These are phyloP conservation scores for Cyclophora albipunctata DNA, from an alignment of 2,888 invertebrate species.

Conservation along the genomic window DNA sequence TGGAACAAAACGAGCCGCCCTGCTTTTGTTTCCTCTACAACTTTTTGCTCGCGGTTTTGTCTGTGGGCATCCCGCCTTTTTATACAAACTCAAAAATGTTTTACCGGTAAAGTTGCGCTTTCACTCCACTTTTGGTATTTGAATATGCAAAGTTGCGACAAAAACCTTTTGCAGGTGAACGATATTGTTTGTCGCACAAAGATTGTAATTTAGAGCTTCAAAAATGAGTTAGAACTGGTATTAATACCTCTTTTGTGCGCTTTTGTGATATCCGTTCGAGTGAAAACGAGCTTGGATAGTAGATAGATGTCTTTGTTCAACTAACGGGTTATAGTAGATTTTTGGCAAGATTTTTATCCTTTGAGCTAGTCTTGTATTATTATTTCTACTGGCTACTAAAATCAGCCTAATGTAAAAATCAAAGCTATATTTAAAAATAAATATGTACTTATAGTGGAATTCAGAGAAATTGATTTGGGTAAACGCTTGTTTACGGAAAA, in stretches of 20 bases:
- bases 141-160: slow-evolving; percentile 33
- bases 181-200: slow-evolving; percentile 13
- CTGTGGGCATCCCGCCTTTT: slow-evolving; percentile 23
- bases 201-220: slow-evolving; percentile 14
- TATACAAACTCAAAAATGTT: slow-evolving; percentile 32
- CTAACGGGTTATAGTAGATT: too few species aligned
- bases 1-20: slow-evolving; percentile 26
- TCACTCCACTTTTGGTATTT: slow-evolving; percentile 20
- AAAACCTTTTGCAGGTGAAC: slow-evolving; percentile 23
- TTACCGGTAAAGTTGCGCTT: slow-evolving; percentile 38
- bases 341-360: too few species aligned
- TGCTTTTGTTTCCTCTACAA: slow-evolving; percentile 31
- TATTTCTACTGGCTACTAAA: too few species aligned
- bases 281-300: too few species aligned
- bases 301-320: too few species aligned
- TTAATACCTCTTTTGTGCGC: neutral
- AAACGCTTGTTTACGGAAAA: too few species aligned
- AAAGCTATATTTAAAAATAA: too few species aligned
- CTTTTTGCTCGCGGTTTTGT: slow-evolving; percentile 37
- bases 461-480: too few species aligned
- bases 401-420: too few species aligned
- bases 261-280: neutral
- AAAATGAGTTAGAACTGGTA: slow-evolving; percentile 1
- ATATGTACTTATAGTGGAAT: too few species aligned
- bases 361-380: too few species aligned